These are phyloP conservation scores for Illadopsis cleaveri DNA, from an alignment of 2,113 vertebrate species.

Conservation along the genomic window DNA sequence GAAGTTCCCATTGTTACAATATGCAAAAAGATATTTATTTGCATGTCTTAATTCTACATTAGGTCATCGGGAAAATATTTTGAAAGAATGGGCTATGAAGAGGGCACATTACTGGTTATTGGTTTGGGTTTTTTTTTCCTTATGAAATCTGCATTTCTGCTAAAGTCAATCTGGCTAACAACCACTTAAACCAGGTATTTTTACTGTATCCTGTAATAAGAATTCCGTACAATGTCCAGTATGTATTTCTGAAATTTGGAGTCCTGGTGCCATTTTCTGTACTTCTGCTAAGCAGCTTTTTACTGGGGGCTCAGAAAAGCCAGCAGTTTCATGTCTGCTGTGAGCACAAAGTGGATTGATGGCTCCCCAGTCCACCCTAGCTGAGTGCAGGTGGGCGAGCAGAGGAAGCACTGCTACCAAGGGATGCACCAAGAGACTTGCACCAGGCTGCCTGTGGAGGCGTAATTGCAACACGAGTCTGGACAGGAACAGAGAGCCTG, in stretches of 20 bases:
- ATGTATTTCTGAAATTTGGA: neutral
- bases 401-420: fast-evolving
- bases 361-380: neutral
- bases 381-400: fast-evolving
- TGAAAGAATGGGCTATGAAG: neutral
- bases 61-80: neutral
- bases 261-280: neutral
- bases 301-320: neutral
- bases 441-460: fast-evolving
- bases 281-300: neutral
- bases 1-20: neutral
- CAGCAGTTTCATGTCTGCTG: neutral
- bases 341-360: neutral
- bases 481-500: neutral
- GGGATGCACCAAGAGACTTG: fast-evolving
- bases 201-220: neutral
- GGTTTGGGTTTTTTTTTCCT: neutral
- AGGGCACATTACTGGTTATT: neutral
- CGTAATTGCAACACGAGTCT: fast-evolving
- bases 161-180: neutral
- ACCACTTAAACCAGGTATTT: neutral
- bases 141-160: neutral
- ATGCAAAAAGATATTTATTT: neutral
- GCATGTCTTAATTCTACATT: neutral
- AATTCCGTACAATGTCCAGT: neutral